phyloP scores from a whole-genome alignment of 2,113 vertebrate genomes.

The Chaetops frenatus region DNA sequence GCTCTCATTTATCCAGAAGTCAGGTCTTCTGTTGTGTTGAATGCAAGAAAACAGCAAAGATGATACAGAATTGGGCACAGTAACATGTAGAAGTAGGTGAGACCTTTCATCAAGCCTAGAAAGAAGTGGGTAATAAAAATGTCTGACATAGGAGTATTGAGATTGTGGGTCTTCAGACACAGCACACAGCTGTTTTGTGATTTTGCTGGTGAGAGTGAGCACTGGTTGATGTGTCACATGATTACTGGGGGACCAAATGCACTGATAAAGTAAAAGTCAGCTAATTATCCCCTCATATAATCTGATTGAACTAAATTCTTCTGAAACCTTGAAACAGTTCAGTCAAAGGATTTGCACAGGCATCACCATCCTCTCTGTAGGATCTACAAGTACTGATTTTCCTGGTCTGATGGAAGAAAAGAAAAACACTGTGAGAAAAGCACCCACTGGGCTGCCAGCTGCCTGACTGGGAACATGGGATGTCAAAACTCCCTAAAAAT shows the following conservation, averaged over 20 bases:
- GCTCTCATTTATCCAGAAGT: background rate
- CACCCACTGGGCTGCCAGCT: background rate
- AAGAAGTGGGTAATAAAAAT: background rate
- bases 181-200: background rate
- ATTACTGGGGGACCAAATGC: background rate
- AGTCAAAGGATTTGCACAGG: background rate
- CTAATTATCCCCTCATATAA: background rate
- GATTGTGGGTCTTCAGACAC: background rate
- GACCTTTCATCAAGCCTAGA: background rate
- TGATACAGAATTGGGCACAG: background rate
- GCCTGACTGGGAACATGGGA: background rate
- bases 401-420: background rate
- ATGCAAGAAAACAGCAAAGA: background rate
- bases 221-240: background rate
- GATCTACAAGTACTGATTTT: background rate
- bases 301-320: background rate
- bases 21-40: background rate
- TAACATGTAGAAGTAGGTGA: background rate
- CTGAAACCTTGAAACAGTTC: background rate
- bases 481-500: background rate
- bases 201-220: background rate
- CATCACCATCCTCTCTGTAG: background rate
- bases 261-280: background rate
- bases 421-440: background rate
- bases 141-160: background rate